A percentile compares a stretch with the other conserved stretches of the same genome.
These are phyloP conservation scores for Rachycentron canadum DNA, from an alignment of 2,797 vertebrate genomes.

Conservation along the genomic window DNA sequence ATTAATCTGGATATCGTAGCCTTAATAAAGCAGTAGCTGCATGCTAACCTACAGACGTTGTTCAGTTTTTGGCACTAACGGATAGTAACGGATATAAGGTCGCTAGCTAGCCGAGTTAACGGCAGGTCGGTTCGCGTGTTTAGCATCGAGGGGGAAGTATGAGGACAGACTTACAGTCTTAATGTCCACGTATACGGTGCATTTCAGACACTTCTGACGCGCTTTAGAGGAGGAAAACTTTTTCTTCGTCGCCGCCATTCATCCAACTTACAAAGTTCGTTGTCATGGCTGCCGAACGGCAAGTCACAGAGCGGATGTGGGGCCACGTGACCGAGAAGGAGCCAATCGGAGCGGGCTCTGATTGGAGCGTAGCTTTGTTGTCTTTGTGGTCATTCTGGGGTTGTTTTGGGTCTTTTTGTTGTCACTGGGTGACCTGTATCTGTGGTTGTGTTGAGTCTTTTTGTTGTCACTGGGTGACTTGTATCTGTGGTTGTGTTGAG, in stretches of 20 bases:
- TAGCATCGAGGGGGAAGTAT: slow-evolving; percentile 8
- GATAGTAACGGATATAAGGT: slow-evolving; percentile 1
- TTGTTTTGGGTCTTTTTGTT: too few relatives aligned
- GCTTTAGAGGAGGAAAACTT: slow-evolving; percentile 28
- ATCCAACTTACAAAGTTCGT: slow-evolving; percentile 69
- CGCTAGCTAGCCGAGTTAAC: slow-evolving; percentile 28
- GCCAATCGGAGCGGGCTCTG: too few relatives aligned
- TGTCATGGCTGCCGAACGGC: slow-evolving; percentile 77
- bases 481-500: too few relatives aligned
- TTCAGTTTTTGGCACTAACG: too few relatives aligned
- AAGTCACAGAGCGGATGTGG: slow-evolving; percentile 62
- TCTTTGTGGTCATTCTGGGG: too few relatives aligned
- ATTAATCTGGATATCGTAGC: not conserved
- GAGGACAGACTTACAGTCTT: slow-evolving; percentile 77
- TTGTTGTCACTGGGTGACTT: too few relatives aligned
- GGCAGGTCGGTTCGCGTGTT: not conserved
- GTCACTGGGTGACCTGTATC: too few relatives aligned
- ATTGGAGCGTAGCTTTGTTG: too few relatives aligned
- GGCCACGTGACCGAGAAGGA: slow-evolving; percentile 82
- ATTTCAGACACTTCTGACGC: slow-evolving; percentile 78
- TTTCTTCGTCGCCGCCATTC: slow-evolving; percentile 57
- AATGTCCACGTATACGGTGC: slow-evolving; percentile 79
- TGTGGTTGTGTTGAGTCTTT: not conserved
- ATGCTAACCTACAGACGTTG: not conserved
- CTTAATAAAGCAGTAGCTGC: not conserved